phyloP scores from a whole-genome alignment of 2,888 invertebrate genomes.

The Amphipoea oculea region DNA sequence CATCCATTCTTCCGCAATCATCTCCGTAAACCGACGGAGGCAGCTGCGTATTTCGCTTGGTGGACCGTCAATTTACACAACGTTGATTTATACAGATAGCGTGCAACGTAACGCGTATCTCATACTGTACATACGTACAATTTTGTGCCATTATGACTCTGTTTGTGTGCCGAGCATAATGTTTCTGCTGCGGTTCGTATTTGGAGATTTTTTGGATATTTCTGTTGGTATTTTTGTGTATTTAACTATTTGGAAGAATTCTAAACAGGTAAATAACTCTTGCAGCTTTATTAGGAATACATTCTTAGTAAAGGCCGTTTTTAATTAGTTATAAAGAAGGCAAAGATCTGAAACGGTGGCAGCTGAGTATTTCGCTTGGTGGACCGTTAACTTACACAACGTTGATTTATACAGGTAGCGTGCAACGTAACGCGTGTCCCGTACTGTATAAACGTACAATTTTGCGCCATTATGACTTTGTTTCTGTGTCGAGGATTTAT shows the following conservation, averaged over 20 bases:
- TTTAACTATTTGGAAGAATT: background rate
- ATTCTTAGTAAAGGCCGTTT: background rate
- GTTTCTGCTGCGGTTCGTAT: constrained; percentile 28
- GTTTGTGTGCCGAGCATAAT: constrained; percentile 48
- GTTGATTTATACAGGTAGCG: constrained; percentile 75
- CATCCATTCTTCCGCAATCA: constrained; percentile 42
- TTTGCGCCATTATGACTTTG: constrained; percentile 63
- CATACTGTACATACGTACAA: constrained; percentile 62
- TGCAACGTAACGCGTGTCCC: constrained; percentile 69
- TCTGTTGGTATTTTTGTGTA: background rate
- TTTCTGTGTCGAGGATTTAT: constrained; percentile 40
- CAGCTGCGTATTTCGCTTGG: constrained; percentile 77
- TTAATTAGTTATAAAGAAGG: background rate
- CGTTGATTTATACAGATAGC: constrained; percentile 75
- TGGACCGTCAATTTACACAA: constrained; percentile 78
- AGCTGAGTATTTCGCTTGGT: constrained; percentile 77
- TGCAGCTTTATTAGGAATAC: background rate
- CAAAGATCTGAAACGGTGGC: constrained; percentile 60
- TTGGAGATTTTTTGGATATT: background rate
- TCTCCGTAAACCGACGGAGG: constrained; percentile 66
- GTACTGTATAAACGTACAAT: constrained; percentile 60
- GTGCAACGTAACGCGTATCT: constrained; percentile 69
- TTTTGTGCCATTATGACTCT: constrained; percentile 64
- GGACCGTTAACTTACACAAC: constrained; percentile 76
- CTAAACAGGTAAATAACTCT: background rate